phyloP scores from a whole-genome alignment of 2,113 vertebrate species.

The Orthonyx spaldingii region DNA sequence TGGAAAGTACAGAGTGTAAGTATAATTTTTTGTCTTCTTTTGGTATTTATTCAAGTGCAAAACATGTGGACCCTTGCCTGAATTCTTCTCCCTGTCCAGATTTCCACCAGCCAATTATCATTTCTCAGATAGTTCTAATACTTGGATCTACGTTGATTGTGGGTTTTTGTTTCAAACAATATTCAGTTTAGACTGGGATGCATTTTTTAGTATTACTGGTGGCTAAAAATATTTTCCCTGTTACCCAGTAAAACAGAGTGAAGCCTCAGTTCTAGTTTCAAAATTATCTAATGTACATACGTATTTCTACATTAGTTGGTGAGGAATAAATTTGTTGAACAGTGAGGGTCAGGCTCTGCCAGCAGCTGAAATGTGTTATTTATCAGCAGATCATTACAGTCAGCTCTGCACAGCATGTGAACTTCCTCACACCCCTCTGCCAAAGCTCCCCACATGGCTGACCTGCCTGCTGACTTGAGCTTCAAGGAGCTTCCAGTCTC shows the following conservation, averaged over 20 bases:
- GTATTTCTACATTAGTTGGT: not conserved
- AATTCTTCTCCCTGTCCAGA: not conserved
- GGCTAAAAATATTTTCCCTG: constrained; percentile 11
- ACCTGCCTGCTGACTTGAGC: not conserved
- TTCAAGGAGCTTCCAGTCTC: constrained; percentile 1
- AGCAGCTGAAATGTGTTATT: constrained; percentile 35
- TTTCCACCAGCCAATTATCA: constrained; percentile 41
- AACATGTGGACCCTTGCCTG: constrained; percentile 2
- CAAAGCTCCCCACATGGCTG: constrained; percentile 13
- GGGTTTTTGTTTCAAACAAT: not conserved
- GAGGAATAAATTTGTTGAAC: constrained; percentile 7
- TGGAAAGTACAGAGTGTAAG: not conserved
- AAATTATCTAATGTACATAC: not conserved
- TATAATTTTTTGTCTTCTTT: constrained; percentile 16
- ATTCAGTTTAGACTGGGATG: not conserved
- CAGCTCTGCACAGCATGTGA: constrained; percentile 24
- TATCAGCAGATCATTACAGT: constrained; percentile 40
- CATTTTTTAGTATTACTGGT: not conserved
- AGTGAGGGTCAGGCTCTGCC: not conserved
- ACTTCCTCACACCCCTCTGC: constrained; percentile 4
- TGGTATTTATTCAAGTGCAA: constrained; percentile 46
- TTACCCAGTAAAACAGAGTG: not conserved
- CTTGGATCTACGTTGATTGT: not conserved
- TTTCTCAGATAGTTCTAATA: constrained; percentile 48
- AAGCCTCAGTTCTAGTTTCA: not conserved